These are phyloP conservation scores for Frankliniella fusca DNA, from an alignment of 2,888 invertebrate species.

Conservation along the genomic window DNA sequence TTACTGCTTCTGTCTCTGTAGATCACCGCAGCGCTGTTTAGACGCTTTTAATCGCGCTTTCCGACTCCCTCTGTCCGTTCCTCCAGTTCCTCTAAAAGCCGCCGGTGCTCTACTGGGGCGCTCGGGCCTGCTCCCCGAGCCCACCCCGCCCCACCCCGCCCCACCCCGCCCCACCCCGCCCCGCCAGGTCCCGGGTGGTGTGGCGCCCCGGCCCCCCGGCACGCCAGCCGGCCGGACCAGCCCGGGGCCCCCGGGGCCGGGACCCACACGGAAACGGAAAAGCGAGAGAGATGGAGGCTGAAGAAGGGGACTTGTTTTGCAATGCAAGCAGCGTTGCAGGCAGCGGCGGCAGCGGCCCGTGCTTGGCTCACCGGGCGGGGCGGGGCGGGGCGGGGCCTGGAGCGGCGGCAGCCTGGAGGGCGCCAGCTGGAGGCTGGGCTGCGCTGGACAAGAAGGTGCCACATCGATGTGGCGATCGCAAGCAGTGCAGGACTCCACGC, in stretches of 20 bases:
- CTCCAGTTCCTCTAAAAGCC: too few relatives aligned
- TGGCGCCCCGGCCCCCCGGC: not conserved
- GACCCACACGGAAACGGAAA: not conserved
- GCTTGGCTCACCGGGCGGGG: not conserved
- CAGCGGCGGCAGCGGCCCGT: not conserved
- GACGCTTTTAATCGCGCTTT: too few relatives aligned
- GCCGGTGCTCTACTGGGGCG: too few relatives aligned
- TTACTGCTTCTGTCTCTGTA: too few relatives aligned
- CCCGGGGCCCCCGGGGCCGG: not conserved
- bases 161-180: not conserved
- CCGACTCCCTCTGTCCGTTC: too few relatives aligned
- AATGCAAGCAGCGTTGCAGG: not conserved
- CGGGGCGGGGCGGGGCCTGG: not conserved
- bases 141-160: not conserved
- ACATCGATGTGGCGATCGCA: not conserved
- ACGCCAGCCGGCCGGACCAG: not conserved
- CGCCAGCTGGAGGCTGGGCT: not conserved
- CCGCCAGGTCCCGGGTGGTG: not conserved
- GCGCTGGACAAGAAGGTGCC: too few relatives aligned
- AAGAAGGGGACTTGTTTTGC: constrained; percentile 19
- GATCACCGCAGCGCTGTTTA: too few relatives aligned
- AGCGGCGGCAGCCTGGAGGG: not conserved
- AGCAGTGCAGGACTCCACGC: not conserved
- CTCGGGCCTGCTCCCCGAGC: not conserved
- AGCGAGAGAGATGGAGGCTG: not conserved